These are phyloP conservation scores for Masnerella sp. DNA, from an alignment of 2,888 invertebrate genomes.

Conservation along the genomic window DNA sequence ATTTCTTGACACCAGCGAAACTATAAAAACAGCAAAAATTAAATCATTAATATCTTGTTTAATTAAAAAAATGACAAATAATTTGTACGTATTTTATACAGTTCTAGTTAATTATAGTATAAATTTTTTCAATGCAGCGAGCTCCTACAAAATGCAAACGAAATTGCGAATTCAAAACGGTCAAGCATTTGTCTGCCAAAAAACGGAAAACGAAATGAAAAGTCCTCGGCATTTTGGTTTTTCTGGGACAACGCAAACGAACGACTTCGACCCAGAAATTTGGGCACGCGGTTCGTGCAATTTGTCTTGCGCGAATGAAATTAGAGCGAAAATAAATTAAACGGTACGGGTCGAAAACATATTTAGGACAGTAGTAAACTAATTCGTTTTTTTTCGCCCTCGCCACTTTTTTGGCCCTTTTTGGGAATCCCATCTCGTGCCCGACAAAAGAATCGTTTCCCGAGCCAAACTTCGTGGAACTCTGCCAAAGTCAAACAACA, in stretches of 20 bases:
- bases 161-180: too few relatives aligned
- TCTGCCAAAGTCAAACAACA: constrained; percentile 49
- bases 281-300: not conserved
- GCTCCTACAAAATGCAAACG: too few relatives aligned
- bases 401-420: constrained; percentile 6
- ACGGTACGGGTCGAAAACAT: constrained; percentile 26
- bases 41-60: too few relatives aligned
- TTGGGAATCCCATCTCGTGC: constrained; percentile 15
- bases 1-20: too few relatives aligned
- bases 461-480: constrained; percentile 47
- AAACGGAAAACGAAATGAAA: too few relatives aligned
- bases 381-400: constrained; percentile 28
- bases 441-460: constrained; percentile 40
- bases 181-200: too few relatives aligned
- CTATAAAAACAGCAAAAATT: too few relatives aligned
- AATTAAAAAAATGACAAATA: too few relatives aligned
- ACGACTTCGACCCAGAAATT: constrained; percentile 12
- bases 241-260: not conserved
- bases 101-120: too few relatives aligned
- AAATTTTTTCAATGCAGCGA: too few relatives aligned
- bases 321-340: constrained; percentile 36
- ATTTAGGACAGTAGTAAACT: constrained; percentile 44
- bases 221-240: not conserved
- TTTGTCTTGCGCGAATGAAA: constrained; percentile 21
- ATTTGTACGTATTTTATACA: too few relatives aligned